Evolutionary conservation across 2,113 vertebrate species (phyloP), one percentile per base, ranked within the genome.

Genomic region (Okapia johnstoni): DNA sequence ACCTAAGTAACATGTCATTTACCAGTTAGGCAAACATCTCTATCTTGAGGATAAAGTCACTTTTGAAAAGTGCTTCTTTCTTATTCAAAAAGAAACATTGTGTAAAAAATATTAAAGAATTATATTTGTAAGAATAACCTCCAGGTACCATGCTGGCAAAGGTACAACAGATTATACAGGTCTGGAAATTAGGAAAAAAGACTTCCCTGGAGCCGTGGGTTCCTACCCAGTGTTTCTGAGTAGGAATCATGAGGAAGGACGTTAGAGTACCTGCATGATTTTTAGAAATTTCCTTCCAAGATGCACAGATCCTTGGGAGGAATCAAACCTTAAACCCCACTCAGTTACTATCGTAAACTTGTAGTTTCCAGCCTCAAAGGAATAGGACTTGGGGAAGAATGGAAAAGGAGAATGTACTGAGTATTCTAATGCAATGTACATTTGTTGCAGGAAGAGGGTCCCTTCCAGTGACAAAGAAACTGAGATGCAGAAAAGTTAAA

Each of bases 101-200:
- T 86, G 36, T 97, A 95, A 94, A 96, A 97, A 96, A 80, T 60
- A 52, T 57, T 86, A 61, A 28, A 92, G 60, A 95, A 89, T 91
- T 93, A 79, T 21, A 88, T 87, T 96, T 84, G 1, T 90, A 94
- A 88, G 58, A 95, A 95, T 36, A 94, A 73, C 46, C 28, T 55
- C 36, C 14, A 58, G 30, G 50, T 60, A 36, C 26, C 90, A 90
- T 96, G 52, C 70, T 92, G 73, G 58, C 90, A 95, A 79, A 95
- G 70, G 23, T 36, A 80, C 54, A 93, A 52, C 30, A 96, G n/a
- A 25, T 43, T 80, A 85, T 2, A 70, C 12, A 94, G 46, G 63
- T 85, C n/a, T 79, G 33, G 33, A 95, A 94, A 50, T 70, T 9
- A 57, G 36, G 58, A 43, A 46, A 70, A 76, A 83, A 86, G 14